A percentile compares a stretch with the other conserved stretches of the same genome.
Conservation (phyloP, 2,888 invertebrate species). For the Athrips mouffetella region DNA sequence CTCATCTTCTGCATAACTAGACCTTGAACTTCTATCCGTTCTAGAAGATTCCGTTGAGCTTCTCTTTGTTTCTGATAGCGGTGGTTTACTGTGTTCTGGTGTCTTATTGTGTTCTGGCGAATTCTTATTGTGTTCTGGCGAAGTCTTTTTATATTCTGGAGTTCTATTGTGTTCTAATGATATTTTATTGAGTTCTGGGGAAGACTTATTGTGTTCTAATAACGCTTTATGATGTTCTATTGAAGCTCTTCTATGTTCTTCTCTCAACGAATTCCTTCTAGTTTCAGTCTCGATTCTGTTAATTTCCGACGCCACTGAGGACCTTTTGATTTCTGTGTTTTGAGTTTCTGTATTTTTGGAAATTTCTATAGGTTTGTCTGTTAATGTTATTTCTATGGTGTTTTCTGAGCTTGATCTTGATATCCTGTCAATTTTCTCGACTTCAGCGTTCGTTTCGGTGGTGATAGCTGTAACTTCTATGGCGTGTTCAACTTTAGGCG, state of each 20-base stretch:
- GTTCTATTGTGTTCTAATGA: neutral
- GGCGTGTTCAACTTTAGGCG: conserved; percentile 22
- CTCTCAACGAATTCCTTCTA: too few relatives aligned
- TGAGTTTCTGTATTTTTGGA: neutral
- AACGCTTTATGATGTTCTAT: too few relatives aligned
- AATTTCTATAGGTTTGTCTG: neutral
- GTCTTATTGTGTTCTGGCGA: neutral
- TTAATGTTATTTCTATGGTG: conserved; percentile 4
- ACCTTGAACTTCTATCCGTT: conserved; percentile 10
- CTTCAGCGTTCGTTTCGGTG: conserved; percentile 5
- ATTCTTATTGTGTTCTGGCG: too few relatives aligned
- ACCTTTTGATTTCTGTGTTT: neutral
- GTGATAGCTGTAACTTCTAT: conserved; percentile 28
- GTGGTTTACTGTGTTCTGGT: neutral
- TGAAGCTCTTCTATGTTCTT: too few relatives aligned
- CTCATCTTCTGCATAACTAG: conserved; percentile 30
- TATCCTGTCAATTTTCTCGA: neutral
- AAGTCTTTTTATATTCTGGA: too few relatives aligned
- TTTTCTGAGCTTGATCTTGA: conserved; percentile 9
- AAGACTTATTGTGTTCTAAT: neutral
- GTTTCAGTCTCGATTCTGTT: neutral
- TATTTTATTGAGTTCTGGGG: neutral
- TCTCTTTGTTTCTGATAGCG: neutral
- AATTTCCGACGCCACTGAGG: conserved; percentile 9
- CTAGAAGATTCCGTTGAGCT: neutral